phyloP scores from a whole-genome alignment of 1,140 invertebrate genomes.

The Limonius californicus region DNA sequence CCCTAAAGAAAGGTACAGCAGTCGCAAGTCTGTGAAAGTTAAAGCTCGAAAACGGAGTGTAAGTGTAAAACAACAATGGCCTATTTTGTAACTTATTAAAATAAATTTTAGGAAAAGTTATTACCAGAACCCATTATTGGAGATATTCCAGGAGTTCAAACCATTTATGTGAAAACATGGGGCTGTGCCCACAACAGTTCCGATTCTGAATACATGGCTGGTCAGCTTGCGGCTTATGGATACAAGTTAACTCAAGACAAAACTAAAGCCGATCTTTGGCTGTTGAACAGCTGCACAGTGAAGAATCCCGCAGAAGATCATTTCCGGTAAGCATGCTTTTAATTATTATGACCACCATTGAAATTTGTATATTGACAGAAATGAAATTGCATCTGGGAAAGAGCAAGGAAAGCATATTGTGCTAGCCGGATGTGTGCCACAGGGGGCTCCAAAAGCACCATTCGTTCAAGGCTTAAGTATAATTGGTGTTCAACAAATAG shows the following conservation, averaged over 20 bases:
- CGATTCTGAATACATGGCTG: conserved; percentile 97
- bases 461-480: conserved; percentile 83
- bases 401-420: conserved; percentile 80
- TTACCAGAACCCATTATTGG: conserved; percentile 50
- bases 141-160: conserved; percentile 84
- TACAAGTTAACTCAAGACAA: conserved; percentile 84
- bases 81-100: too few relatives aligned
- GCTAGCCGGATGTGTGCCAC: conserved; percentile 94
- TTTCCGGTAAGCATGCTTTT: conserved; percentile 68
- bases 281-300: conserved; percentile 96
- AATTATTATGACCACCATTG: too few relatives aligned
- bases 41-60: conserved; percentile 53
- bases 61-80: background rate
- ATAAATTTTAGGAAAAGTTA: conserved; percentile 22
- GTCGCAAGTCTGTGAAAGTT: conserved; percentile 62
- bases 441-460: conserved; percentile 71
- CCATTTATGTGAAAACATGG: conserved; percentile 94
- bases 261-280: conserved; percentile 83
- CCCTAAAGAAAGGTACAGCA: conserved; percentile 67
- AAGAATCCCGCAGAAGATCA: conserved; percentile 97
- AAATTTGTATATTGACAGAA: conserved; percentile 60
- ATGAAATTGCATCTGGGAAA: conserved; percentile 81
- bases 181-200: conserved; percentile 96
- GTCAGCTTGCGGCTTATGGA: conserved; percentile 81
- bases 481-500: conserved; percentile 97